These are phyloP conservation scores for Naja naja DNA, from an alignment of 2,113 vertebrate genomes.

Conservation along the genomic window DNA sequence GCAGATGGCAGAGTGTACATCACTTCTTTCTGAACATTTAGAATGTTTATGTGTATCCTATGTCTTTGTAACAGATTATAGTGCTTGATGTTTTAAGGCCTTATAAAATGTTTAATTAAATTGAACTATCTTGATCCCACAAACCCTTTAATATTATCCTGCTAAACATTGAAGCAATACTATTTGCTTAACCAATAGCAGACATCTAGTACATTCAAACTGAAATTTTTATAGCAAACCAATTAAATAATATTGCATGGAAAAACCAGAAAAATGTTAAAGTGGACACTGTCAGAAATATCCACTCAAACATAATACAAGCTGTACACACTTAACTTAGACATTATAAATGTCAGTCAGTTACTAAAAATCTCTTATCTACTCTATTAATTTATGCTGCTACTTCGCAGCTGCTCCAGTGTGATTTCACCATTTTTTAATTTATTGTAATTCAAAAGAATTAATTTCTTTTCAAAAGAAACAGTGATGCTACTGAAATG, in stretches of 20 bases:
- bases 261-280: not conserved
- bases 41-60: not conserved
- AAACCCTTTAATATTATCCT: not conserved
- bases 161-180: not conserved
- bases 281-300: not conserved
- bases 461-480: slow-evolving; percentile 6
- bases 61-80: not conserved
- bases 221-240: not conserved
- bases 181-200: slow-evolving; percentile 24
- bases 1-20: not conserved
- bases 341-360: not conserved
- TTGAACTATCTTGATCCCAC: not conserved
- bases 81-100: not conserved
- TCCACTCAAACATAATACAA: not conserved
- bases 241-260: not conserved
- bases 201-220: not conserved
- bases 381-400: not conserved
- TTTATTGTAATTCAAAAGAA: not conserved
- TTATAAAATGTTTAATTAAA: not conserved
- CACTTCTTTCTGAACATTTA: not conserved
- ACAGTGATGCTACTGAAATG: not conserved
- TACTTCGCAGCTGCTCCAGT: not conserved
- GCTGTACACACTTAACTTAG: not conserved
- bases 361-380: not conserved
- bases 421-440: not conserved